These are phyloP conservation scores for Solenopsis fugax DNA, from an alignment of 1,140 invertebrate species.

Conservation along the genomic window DNA sequence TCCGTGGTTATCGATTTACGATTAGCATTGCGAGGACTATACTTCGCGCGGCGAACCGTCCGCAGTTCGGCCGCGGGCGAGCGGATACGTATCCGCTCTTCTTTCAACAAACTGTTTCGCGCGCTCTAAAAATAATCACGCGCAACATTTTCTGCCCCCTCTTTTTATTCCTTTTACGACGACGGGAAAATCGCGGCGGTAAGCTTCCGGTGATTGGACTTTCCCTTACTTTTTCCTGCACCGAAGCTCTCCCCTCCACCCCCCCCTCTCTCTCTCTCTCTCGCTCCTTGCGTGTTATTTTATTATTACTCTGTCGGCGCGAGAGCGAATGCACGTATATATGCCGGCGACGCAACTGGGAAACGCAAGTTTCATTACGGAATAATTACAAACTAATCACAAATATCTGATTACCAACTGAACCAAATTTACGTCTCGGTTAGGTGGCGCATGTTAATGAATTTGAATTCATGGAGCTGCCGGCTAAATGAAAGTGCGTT, in stretches of 20 bases:
- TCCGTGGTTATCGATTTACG: conserved; percentile 70
- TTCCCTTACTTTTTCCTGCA: neutral
- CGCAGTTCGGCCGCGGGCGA: neutral
- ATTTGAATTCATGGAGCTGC: conserved; percentile 47
- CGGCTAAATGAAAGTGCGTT: conserved; percentile 46
- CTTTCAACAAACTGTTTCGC: conserved; percentile 23
- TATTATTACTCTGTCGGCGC: neutral
- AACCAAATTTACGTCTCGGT: conserved; percentile 51
- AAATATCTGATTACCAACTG: conserved; percentile 54
- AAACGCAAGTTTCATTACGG: conserved; percentile 53
- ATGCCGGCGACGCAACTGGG: neutral
- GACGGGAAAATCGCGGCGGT: conserved; percentile 9
- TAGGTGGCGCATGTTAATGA: conserved; percentile 48
- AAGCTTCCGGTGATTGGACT: conserved; percentile 57
- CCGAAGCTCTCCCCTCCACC: neutral
- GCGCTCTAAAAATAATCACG: conserved; percentile 58
- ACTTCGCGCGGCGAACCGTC: neutral
- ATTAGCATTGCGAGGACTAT: conserved; percentile 59
- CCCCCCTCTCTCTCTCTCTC: neutral
- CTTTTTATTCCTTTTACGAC: neutral
- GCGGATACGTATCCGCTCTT: conserved; percentile 13
- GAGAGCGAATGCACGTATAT: neutral
- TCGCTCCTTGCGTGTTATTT: conserved; percentile 5
- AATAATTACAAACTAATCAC: conserved; percentile 64
- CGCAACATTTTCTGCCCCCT: conserved; percentile 5